Percentiles rank a stretch among this genome's conserved stretches.
Conservation (phyloP, 1,140 invertebrate species). For the Eupristina koningsbergeri region DNA sequence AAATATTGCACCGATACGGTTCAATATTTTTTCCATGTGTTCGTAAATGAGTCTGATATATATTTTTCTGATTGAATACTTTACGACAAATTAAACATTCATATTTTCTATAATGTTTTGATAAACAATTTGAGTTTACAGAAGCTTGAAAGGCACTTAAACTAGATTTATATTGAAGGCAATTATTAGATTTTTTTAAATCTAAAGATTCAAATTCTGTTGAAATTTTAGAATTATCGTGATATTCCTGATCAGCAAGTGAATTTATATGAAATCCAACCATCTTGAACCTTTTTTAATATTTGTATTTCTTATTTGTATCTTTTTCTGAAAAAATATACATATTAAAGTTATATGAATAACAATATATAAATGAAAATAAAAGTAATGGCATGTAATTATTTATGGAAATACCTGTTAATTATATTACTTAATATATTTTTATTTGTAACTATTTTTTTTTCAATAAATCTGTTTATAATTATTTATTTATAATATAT, state of each 20-base stretch:
- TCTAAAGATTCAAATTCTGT: conserved; percentile 7
- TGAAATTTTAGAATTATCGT: neutral
- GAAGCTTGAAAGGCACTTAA: conserved; percentile 27
- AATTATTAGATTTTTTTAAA: neutral
- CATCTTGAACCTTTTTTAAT: neutral
- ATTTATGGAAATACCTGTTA: too few species aligned
- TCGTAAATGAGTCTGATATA: conserved; percentile 76
- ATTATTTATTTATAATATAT: too few species aligned
- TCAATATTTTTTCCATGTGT: conserved; percentile 77
- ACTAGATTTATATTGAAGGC: conserved; percentile 18
- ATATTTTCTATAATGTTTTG: conserved; percentile 59
- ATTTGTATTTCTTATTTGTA: too few species aligned
- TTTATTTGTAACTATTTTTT: too few species aligned
- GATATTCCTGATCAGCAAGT: neutral
- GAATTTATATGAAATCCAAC: conserved; percentile 23
- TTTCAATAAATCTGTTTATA: too few species aligned
- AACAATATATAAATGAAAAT: neutral
- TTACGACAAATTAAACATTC: conserved; percentile 77
- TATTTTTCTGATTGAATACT: conserved; percentile 75
- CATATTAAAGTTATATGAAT: neutral
- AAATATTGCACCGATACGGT: conserved; percentile 91
- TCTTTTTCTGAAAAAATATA: neutral
- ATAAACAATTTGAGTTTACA: neutral
- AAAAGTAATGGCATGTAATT: too few species aligned
- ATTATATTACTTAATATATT: too few species aligned